Base-by-base conservation (phyloP, 1,140 invertebrate genomes). In the Ptiloglossa arizonensis region DNA sequence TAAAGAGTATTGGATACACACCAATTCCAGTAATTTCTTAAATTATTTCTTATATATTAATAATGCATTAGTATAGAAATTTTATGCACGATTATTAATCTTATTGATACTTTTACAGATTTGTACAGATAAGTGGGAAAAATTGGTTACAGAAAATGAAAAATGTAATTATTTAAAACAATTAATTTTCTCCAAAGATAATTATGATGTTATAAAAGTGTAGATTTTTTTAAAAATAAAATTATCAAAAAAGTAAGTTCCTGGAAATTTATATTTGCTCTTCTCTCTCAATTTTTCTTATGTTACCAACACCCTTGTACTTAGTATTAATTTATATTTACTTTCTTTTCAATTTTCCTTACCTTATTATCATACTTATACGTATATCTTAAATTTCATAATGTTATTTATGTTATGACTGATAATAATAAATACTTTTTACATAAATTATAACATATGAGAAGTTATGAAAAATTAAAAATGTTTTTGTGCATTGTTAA, bases 1-100 rank as follows among this genome's bases (percentile, higher is more conserved):
- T 95, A 3, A 70, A 90, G 68, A 87, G 91, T 77, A 85, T 95
- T 62, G 95, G 95, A 62, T 95, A 95, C 80, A 93, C 84, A 62
- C 92, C 94, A 1, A 79, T 95, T 73, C 50, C 93, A 80, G 95
- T 95, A 91, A 93, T 92, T 67, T 70, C 54, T 54, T 67, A 22
- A 22, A 67, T 67, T 56, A 29, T 57, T 5, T 27, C 27, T 52
- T 29, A 15, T 17, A 46, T n/a, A 38, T 57, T 27, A 38, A 15
- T 27, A 13, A 35, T 44, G n/a, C 5, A 17, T 6, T 57, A 50
- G 24, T 35, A 13, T 48, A 22, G 44, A 3, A 8, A 19, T 38
- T 50, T 19, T 46, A 2, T 48, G 46, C 6, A 50, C n/a, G n/a
- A n/a, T 35, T 1, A 24, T 27, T 35, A 56, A 74, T 22, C 15